Evolutionary conservation across 2,888 invertebrate species (phyloP).

Genomic region (Lepidocyrtoides sp.): DNA sequence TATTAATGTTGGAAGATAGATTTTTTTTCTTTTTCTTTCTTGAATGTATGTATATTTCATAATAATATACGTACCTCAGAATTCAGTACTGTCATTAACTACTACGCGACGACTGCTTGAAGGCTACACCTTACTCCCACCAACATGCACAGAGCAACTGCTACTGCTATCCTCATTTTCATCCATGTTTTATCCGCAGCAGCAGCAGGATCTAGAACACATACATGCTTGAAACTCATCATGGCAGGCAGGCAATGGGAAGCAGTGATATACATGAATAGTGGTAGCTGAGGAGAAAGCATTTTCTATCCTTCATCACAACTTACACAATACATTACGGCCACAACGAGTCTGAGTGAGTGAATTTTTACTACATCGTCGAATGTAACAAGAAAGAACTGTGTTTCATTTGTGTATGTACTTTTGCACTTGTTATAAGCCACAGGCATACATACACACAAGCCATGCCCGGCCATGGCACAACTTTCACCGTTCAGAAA

Average conservation of each 20-base stretch:
- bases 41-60: not conserved
- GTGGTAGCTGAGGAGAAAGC: conserved; percentile 25
- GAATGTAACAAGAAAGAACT: conserved; percentile 49
- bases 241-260: not conserved
- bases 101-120: conserved; percentile 44
- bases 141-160: conserved; percentile 37
- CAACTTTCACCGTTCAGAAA: conserved; percentile 18
- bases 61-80: conserved; percentile 1
- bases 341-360: conserved; percentile 46
- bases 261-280: not conserved
- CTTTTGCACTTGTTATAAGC: too few species aligned
- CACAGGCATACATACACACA: not conserved
- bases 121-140: conserved; percentile 67
- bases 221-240: not conserved
- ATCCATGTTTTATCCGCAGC: conserved; percentile 79
- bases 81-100: conserved; percentile 46
- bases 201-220: conserved; percentile 28
- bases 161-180: conserved; percentile 60
- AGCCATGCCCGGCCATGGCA: not conserved
- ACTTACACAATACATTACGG: conserved; percentile 55
- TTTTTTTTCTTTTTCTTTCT: not conserved
- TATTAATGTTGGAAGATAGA: not conserved
- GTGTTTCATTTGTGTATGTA: conserved; percentile 6
- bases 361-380: conserved; percentile 60
- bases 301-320: not conserved